A percentile compares a stretch with the other conserved stretches of the same genome.
Evolutionary conservation across 2,797 vertebrate species (phyloP).

Genomic region (Epinephelus awoara): DNA sequence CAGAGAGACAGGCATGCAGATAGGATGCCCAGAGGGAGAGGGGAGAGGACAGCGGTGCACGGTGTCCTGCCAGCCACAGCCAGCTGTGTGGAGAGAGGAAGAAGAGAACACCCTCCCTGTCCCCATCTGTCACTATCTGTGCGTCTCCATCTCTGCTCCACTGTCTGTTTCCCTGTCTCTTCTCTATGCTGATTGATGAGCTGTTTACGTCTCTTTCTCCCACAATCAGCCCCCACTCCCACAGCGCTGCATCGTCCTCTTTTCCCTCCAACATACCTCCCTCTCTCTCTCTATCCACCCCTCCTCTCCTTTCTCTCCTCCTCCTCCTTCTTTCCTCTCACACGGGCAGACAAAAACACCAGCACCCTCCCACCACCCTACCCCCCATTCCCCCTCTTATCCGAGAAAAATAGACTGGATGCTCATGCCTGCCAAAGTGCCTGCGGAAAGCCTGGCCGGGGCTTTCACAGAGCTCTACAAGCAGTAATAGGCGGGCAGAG

Average conservation of each 20-base stretch:
- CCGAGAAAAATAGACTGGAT: conserved; percentile 77
- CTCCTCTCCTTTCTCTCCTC: conserved; percentile 24
- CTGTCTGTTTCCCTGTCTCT: conserved; percentile 23
- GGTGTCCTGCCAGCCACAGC: conserved; percentile 55
- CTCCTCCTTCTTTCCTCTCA: conserved; percentile 45
- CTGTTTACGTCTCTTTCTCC: conserved; percentile 53
- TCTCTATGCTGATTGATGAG: conserved; percentile 52
- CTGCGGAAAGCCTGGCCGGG: conserved; percentile 72
- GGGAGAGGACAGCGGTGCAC: conserved; percentile 39
- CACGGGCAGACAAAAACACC: conserved; percentile 67
- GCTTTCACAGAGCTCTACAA: conserved; percentile 69
- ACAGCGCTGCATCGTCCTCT: conserved; percentile 41
- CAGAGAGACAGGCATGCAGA: conserved; percentile 29
- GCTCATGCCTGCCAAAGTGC: conserved; percentile 77
- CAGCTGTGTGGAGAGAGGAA: conserved; percentile 72
- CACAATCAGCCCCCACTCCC: neutral
- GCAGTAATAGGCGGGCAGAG: conserved; percentile 72
- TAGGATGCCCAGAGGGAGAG: conserved; percentile 29
- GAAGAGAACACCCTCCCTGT: conserved; percentile 20
- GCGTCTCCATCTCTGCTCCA: conserved; percentile 24
- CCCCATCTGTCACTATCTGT: conserved; percentile 46
- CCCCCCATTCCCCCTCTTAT: conserved; percentile 47
- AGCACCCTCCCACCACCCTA: conserved; percentile 8
- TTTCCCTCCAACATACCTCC: conserved; percentile 19
- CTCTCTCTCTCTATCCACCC: conserved; percentile 17